Evolutionary conservation across 1,140 invertebrate genomes (phyloP).

Genomic region (Macrosteles quadrilineatus): DNA sequence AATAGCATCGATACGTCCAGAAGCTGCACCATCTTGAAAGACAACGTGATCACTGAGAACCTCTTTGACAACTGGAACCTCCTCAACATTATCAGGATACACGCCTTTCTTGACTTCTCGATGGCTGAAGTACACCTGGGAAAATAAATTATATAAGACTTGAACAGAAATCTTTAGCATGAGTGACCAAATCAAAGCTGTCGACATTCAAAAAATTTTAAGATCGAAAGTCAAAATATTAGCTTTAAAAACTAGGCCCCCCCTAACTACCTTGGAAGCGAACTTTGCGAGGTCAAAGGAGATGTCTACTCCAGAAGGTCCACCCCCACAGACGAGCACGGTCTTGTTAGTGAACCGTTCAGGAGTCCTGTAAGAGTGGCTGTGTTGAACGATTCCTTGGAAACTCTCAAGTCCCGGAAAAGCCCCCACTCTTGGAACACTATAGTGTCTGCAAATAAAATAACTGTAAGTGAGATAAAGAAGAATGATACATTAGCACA

Average conservation of each 20-base stretch:
- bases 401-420: constrained; percentile 68
- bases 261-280: constrained; percentile 60
- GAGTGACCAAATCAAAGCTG: too few species aligned
- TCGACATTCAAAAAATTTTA: too few species aligned
- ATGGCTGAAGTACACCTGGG: constrained; percentile 19
- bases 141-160: too few species aligned
- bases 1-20: constrained; percentile 3
- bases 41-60: background rate
- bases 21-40: background rate
- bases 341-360: constrained; percentile 64
- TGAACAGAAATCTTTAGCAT: too few species aligned
- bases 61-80: background rate
- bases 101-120: background rate
- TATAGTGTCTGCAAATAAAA: constrained; percentile 70
- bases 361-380: constrained; percentile 81
- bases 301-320: constrained; percentile 78
- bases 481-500: too few species aligned
- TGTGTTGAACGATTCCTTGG: constrained; percentile 72
- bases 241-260: too few species aligned
- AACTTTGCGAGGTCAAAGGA: constrained; percentile 58
- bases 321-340: constrained; percentile 81
- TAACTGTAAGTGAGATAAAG: too few species aligned
- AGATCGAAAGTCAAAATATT: too few species aligned
- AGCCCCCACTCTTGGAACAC: constrained; percentile 65
- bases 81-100: background rate